Conservation (phyloP, 2,797 vertebrate species). For the Crenuchus spilurus region DNA sequence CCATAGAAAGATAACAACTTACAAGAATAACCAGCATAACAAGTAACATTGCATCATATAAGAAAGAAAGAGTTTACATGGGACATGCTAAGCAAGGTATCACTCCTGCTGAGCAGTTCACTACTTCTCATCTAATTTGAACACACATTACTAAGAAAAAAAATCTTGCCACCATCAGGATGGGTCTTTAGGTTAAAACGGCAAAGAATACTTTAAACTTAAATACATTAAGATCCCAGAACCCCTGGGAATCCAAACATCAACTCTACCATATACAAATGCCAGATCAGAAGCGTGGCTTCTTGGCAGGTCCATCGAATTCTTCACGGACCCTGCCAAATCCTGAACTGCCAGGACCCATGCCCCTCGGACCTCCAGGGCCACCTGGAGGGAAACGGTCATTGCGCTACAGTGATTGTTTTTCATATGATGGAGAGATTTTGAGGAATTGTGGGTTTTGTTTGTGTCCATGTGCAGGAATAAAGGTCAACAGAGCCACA, state of each 20-base stretch:
- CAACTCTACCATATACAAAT: constrained; percentile 62
- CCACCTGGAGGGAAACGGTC: constrained; percentile 96
- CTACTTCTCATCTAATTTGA: constrained; percentile 59
- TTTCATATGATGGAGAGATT: constrained; percentile 50
- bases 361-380: constrained; percentile 89
- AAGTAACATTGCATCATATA: constrained; percentile 79
- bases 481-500: constrained; percentile 51
- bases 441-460: constrained; percentile 76
- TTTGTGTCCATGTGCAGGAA: constrained; percentile 74
- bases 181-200: constrained; percentile 88
- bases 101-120: constrained; percentile 60
- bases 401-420: constrained; percentile 87
- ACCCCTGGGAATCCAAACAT: constrained; percentile 71
- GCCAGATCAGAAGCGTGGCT: constrained; percentile 92
- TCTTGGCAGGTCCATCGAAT: constrained; percentile 97
- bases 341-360: constrained; percentile 84
- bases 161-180: constrained; percentile 74
- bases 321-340: constrained; percentile 98
- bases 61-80: constrained; percentile 74
- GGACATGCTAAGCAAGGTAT: constrained; percentile 66
- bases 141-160: constrained; percentile 74
- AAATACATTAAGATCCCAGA: constrained; percentile 78
- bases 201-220: constrained; percentile 86
- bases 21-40: constrained; percentile 79
- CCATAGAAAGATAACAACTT: constrained; percentile 86